phyloP scores from a whole-genome alignment of 2,797 vertebrate species.

The Halcyon badia region DNA sequence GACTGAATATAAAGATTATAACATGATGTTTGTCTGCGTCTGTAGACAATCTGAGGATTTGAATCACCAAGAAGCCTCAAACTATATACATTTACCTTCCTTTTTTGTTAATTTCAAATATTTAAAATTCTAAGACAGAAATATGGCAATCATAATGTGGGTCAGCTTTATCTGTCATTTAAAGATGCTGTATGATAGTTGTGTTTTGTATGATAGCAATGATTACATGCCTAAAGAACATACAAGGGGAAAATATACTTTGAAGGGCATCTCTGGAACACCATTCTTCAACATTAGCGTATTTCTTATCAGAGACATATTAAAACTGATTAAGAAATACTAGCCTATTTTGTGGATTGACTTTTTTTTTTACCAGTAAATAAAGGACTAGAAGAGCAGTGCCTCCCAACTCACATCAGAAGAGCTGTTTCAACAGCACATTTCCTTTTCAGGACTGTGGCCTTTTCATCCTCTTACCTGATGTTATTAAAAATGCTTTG shows the following conservation, averaged over 20 bases:
- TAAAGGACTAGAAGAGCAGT: neutral
- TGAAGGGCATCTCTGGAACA: neutral
- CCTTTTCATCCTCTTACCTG: neutral
- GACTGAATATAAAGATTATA: neutral
- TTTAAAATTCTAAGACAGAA: neutral
- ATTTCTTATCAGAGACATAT: neutral
- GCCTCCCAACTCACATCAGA: neutral
- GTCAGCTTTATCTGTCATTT: neutral
- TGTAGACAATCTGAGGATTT: neutral
- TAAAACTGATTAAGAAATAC: neutral
- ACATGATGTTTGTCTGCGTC: rapidly evolving
- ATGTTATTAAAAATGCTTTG: neutral
- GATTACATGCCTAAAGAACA: neutral
- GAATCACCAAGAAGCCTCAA: neutral
- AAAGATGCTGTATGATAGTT: neutral
- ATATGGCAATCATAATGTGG: neutral
- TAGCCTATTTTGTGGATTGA: neutral
- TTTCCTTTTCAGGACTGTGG: neutral
- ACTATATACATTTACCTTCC: neutral
- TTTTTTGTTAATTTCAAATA: too few species aligned
- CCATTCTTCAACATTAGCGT: neutral
- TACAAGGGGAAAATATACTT: neutral
- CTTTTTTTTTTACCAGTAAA: neutral
- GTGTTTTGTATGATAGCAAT: neutral
- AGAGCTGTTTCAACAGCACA: neutral